Conservation (phyloP, 2,113 vertebrate species). For the Raja brachyura region DNA sequence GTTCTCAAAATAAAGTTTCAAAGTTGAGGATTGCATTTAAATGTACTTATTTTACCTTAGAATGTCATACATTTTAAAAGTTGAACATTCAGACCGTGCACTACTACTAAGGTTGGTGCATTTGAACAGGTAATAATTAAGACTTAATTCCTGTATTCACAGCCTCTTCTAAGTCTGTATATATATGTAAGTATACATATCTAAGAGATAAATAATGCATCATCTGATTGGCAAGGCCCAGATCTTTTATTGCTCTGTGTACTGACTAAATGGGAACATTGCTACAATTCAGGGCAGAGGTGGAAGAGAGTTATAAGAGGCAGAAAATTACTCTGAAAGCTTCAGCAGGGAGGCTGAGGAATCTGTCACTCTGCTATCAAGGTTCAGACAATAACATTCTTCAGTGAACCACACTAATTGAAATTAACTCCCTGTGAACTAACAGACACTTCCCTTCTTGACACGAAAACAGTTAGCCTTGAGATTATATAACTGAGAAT, state of each 20-base stretch:
- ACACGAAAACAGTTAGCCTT: background rate
- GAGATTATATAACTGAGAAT: background rate
- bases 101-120: background rate
- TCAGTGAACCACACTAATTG: constrained; percentile 15
- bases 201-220: background rate
- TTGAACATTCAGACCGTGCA: background rate
- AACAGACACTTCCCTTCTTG: background rate
- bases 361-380: constrained; percentile 28
- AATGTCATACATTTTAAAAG: background rate
- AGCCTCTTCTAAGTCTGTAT: background rate
- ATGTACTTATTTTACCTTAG: background rate
- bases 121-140: background rate
- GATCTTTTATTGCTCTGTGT: background rate
- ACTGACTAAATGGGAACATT: constrained; percentile 1
- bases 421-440: constrained; percentile 35
- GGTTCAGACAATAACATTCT: constrained; percentile 24
- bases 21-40: constrained; percentile 16
- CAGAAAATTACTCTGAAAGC: background rate
- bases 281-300: constrained; percentile 36
- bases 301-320: background rate
- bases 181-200: background rate
- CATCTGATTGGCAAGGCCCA: constrained; percentile 7
- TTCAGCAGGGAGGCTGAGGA: constrained; percentile 20
- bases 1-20: constrained; percentile 51
- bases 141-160: background rate